phyloP scores from a whole-genome alignment of 2,113 vertebrate genomes.

The Austrofundulus limnaeus region DNA sequence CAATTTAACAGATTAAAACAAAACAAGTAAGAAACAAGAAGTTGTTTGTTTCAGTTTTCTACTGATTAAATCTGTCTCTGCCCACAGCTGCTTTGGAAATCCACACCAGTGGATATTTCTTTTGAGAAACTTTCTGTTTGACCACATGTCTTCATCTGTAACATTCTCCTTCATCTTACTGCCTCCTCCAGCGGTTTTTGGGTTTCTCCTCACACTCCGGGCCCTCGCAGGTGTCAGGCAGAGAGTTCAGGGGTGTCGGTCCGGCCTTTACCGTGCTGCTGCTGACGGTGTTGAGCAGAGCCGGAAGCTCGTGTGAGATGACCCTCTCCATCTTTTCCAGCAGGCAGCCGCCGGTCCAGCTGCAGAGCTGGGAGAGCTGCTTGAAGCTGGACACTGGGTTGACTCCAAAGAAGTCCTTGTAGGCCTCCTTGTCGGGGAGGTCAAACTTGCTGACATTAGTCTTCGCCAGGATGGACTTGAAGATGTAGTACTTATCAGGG shows the following conservation, averaged over 20 bases:
- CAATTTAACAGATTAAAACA: conserved; percentile 22
- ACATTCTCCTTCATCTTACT: conserved; percentile 59
- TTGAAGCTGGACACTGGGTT: conserved; percentile 92
- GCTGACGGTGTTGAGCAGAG: conserved; percentile 84
- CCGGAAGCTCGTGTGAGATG: conserved; percentile 90
- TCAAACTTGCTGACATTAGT: conserved; percentile 99
- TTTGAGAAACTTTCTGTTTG: conserved; percentile 26
- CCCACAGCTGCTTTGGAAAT: conserved; percentile 22
- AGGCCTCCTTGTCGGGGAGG: conserved; percentile 92
- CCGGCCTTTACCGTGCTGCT: conserved; percentile 67
- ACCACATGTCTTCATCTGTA: too few relatives aligned
- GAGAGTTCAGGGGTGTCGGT: conserved; percentile 48
- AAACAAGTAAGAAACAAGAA: conserved; percentile 19
- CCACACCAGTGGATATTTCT: conserved; percentile 27
- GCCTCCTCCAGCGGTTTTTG: conserved; percentile 86
- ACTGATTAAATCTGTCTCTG: conserved; percentile 4
- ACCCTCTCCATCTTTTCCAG: conserved; percentile 94
- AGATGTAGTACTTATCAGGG: conserved; percentile 97
- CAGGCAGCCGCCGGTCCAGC: conserved; percentile 91
- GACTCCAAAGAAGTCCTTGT: conserved; percentile 97
- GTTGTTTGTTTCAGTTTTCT: conserved; percentile 4
- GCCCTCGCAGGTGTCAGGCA: conserved; percentile 83
- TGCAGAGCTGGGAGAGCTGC: conserved; percentile 91
- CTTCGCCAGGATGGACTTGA: conserved; percentile 97
- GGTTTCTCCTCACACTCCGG: conserved; percentile 87